These are phyloP conservation scores for Yoshiicerus persimilis DNA, from an alignment of 1,140 invertebrate genomes.

Conservation along the genomic window DNA sequence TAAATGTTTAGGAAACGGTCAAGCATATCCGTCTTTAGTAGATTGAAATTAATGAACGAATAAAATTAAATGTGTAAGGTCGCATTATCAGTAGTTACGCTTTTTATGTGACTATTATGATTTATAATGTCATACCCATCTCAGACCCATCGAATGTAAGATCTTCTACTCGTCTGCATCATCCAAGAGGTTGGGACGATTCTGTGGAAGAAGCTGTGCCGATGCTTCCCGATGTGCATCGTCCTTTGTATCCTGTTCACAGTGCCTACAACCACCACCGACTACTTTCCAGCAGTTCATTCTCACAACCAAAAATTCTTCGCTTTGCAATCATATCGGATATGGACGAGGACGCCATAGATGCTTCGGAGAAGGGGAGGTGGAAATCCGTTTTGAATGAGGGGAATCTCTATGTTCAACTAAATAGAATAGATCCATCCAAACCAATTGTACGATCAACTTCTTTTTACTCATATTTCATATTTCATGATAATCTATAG, in stretches of 20 bases:
- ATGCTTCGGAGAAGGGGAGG: constrained; percentile 53
- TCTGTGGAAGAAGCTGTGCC: not conserved
- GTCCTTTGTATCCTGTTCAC: not conserved
- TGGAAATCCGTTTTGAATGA: constrained; percentile 81
- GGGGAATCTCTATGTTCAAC: constrained; percentile 61
- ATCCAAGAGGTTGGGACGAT: not conserved
- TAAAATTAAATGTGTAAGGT: no score
- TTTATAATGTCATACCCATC: not conserved
- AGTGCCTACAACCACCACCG: not conserved
- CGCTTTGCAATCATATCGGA: constrained; percentile 86
- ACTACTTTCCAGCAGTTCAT: not conserved
- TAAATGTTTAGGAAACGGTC: no score
- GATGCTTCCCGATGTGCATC: not conserved
- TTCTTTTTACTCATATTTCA: no score
- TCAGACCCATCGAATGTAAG: not conserved
- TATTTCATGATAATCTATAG: no score
- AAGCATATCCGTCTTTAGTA: no score
- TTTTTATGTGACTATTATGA: no score
- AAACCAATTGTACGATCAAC: constrained; percentile 36
- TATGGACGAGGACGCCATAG: constrained; percentile 83
- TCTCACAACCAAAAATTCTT: constrained; percentile 57
- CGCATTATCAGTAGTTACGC: no score
- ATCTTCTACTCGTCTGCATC: not conserved
- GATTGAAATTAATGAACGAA: no score
- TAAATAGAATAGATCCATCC: constrained; percentile 25